These are phyloP conservation scores for Phaenicophaeus curvirostris DNA, from an alignment of 2,797 vertebrate species.

Conservation along the genomic window DNA sequence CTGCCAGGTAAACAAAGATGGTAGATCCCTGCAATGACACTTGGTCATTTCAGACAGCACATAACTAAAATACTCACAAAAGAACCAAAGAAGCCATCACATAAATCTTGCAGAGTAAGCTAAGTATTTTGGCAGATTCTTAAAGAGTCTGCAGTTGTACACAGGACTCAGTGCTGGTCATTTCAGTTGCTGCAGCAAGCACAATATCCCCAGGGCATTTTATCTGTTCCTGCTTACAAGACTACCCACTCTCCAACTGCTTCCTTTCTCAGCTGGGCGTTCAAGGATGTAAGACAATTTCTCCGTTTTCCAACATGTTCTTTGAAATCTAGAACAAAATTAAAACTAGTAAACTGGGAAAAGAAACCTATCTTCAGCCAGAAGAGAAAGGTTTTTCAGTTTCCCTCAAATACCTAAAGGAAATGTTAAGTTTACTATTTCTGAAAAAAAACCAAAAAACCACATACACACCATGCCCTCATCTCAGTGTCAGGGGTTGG, in stretches of 20 bases:
- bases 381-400: background rate
- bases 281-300: background rate
- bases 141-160: background rate
- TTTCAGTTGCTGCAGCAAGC: background rate
- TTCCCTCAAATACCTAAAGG: background rate
- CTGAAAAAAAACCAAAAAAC: background rate
- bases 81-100: background rate
- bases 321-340: background rate
- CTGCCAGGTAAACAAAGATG: background rate
- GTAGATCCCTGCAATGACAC: background rate
- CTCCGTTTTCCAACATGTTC: background rate
- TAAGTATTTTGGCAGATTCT: background rate
- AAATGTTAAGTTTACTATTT: background rate
- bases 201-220: background rate
- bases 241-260: background rate
- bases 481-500: background rate
- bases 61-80: background rate
- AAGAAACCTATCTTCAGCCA: background rate
- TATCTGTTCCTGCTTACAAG: background rate
- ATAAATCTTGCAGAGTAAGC: background rate
- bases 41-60: background rate
- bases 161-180: background rate
- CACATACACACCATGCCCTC: background rate
- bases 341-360: background rate
- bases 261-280: background rate